Base-by-base conservation (phyloP, 2,888 invertebrate genomes). In the Nezara viridula region DNA sequence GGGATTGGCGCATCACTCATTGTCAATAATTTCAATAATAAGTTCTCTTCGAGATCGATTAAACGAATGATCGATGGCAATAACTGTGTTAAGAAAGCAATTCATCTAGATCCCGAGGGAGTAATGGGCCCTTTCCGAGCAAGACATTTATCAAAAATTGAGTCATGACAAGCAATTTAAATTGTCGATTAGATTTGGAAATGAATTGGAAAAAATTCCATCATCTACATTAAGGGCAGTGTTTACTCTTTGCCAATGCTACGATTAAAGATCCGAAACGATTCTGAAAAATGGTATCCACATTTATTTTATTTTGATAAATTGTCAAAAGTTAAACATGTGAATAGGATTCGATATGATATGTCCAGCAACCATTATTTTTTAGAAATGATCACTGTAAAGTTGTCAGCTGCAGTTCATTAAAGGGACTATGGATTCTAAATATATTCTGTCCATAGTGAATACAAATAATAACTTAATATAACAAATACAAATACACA, bases 1-100 rank as follows among this genome's bases (percentile, higher is more conserved):
- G 14, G 40, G 37, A 44, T 81, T 81, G 81, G 81, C 44, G 81
- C 44, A 81, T 81, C 81, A 81, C 16, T 81, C 81, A 81, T 81
- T 81, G 81, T 81, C 81, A 81, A 81, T 81, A 47, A 81, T 81
- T 81, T 47, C 40, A 81, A 81, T 81, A 47, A 81, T 81, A 81
- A n/a, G 44, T 47, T 47, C 81, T 81, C 81, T 47, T 21, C n/a
- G 14, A 81, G 81, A 81, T 40, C 81, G 44, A 81, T 81, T 81
- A 81, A 81, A 44, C 44, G 81, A 81, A 81, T 81, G 81, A 81
- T 81, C 12, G 81, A 81, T 81, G 81, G 66, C 32, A 73, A 73
- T 73, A 73, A 73, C 66, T 73, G 66, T 73, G 66, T 73, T 73
- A 73, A 73, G 66, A 73, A 73, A 73, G 66, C 66, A 73, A 73